phyloP scores from a whole-genome alignment of 2,113 vertebrate species.

The Oryzias curvinotus region DNA sequence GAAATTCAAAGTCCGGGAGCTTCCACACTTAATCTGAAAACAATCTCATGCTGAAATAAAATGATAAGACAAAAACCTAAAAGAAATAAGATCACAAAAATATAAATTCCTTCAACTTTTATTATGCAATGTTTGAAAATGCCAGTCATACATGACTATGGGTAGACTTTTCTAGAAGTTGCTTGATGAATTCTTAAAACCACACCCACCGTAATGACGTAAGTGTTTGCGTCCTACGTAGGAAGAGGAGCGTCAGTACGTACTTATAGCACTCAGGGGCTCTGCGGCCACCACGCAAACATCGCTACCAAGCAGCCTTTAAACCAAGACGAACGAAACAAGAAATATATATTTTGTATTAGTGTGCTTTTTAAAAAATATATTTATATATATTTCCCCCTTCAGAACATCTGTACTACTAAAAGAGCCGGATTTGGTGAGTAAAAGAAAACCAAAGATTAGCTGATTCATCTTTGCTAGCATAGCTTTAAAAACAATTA shows the following conservation, averaged over 20 bases:
- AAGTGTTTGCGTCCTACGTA: neutral
- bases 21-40: too few relatives aligned
- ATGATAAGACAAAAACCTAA: too few relatives aligned
- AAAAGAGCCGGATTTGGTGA: slow-evolving; percentile 35
- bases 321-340: neutral
- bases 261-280: slow-evolving; percentile 33
- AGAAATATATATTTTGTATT: too few relatives aligned
- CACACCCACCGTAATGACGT: slow-evolving; percentile 13
- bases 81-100: too few relatives aligned
- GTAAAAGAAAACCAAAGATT: slow-evolving; percentile 16
- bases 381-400: neutral
- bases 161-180: slow-evolving; percentile 29
- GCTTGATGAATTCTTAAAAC: neutral
- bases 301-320: neutral
- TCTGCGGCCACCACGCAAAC: slow-evolving; percentile 1
- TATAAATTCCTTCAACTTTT: too few relatives aligned
- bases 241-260: slow-evolving; percentile 28
- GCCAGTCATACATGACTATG: neutral
- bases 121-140: neutral
- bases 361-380: too few relatives aligned
- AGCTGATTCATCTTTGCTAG: slow-evolving; percentile 19
- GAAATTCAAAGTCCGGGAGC: too few relatives aligned
- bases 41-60: too few relatives aligned
- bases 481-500: slow-evolving; percentile 5
- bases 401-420: neutral